A percentile compares a stretch with the other conserved stretches of the same genome.
Conservation (phyloP, 2,797 vertebrate species). For the Melanogrammus aeglefinus region DNA sequence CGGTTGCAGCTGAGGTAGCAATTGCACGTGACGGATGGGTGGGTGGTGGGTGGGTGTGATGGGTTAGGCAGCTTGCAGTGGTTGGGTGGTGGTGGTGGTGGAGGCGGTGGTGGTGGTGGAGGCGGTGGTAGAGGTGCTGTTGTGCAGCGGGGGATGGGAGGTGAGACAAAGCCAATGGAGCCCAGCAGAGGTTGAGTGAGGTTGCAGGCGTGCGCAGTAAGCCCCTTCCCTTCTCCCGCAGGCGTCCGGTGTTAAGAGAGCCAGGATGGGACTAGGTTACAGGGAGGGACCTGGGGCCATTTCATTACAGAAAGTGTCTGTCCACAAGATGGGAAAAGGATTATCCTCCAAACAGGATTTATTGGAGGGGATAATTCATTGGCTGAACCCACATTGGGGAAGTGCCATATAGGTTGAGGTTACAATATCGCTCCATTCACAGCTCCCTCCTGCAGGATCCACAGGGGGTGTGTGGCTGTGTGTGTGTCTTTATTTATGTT, state of each 20-base stretch:
- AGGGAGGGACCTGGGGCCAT: conserved; percentile 73
- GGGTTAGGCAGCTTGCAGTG: neutral
- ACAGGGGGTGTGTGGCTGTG: conserved; percentile 35
- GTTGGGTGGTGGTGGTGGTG: conserved; percentile 16
- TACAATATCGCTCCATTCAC: conserved; percentile 80
- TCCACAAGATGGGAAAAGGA: conserved; percentile 81
- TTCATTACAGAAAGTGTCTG: conserved; percentile 84
- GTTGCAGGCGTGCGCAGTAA: conserved; percentile 71
- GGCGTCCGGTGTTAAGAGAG: conserved; percentile 59
- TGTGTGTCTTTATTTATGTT: conserved; percentile 28
- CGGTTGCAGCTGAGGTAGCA: conserved; percentile 36
- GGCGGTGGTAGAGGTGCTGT: conserved; percentile 26
- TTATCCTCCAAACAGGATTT: conserved; percentile 84
- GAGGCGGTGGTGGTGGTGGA: conserved; percentile 43
- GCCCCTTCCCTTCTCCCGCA: conserved; percentile 63
- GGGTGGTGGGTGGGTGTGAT: conserved; percentile 8
- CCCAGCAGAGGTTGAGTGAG: conserved; percentile 69
- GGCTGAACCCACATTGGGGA: conserved; percentile 77
- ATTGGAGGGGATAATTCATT: conserved; percentile 81
- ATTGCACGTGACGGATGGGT: conserved; percentile 9
- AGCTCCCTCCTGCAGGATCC: conserved; percentile 64
- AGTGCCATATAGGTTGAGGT: conserved; percentile 77
- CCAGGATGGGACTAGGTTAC: conserved; percentile 69
- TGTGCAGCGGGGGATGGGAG: conserved; percentile 47
- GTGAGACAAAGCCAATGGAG: conserved; percentile 64